phyloP scores from a whole-genome alignment of 2,113 vertebrate species.

The Stomatorhinus ivindoensis region DNA sequence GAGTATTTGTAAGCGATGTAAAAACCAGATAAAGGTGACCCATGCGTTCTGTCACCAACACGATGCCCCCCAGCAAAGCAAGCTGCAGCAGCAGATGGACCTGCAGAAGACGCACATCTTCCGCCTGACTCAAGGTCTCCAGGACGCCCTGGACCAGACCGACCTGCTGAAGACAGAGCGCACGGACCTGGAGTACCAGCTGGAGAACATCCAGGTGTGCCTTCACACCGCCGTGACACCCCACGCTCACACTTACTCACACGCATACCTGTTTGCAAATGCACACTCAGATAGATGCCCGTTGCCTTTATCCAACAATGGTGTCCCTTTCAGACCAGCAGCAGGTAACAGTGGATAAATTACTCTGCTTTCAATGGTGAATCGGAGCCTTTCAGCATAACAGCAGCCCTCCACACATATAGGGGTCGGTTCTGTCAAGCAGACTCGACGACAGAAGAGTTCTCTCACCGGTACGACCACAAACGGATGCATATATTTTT shows the following conservation, averaged over 20 bases:
- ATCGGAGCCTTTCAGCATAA: background rate
- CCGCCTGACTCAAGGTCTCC: constrained; percentile 91
- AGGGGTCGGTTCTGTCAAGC: background rate
- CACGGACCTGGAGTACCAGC: constrained; percentile 92
- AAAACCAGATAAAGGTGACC: background rate
- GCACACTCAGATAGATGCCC: background rate
- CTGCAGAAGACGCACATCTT: constrained; percentile 97
- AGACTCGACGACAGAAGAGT: background rate
- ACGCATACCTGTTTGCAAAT: background rate
- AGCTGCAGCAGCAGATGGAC: constrained; percentile 98
- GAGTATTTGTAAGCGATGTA: background rate
- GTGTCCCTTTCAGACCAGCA: background rate
- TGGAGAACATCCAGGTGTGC: constrained; percentile 94
- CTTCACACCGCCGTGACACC: background rate
- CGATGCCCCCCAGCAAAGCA: constrained; percentile 73
- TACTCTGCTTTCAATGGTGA: background rate
- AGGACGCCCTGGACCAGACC: constrained; percentile 91
- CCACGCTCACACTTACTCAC: background rate
- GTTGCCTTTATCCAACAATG: background rate
- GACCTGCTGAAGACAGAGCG: constrained; percentile 95
- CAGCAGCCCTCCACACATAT: background rate
- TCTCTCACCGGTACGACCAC: background rate
- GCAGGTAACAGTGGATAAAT: background rate
- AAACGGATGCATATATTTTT: background rate
- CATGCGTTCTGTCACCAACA: background rate